A percentile compares a stretch with the other conserved stretches of the same genome.
Evolutionary conservation across 2,113 vertebrate genomes (phyloP).

Genomic region (Cheilinus undulatus): DNA sequence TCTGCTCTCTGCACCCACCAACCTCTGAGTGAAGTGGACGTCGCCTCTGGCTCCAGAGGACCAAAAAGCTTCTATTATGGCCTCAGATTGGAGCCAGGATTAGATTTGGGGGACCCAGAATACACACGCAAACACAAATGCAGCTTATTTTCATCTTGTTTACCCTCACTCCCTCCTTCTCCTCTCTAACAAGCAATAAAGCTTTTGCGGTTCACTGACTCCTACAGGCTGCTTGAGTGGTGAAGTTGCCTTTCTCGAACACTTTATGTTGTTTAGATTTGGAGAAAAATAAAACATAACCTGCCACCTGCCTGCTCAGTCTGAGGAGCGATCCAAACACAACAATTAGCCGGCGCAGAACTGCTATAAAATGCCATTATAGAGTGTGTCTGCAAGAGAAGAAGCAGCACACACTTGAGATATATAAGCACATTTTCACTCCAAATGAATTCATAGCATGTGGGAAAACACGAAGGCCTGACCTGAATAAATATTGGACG

Average conservation of each 20-base stretch:
- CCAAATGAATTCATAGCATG: constrained; percentile 60
- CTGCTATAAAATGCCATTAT: constrained; percentile 55
- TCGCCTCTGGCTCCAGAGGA: constrained; percentile 59
- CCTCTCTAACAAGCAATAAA: constrained; percentile 61
- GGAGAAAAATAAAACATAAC: constrained; percentile 69
- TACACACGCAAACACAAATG: constrained; percentile 26
- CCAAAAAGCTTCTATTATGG: constrained; percentile 47
- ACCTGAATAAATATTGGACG: constrained; percentile 69
- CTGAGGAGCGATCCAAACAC: constrained; percentile 52
- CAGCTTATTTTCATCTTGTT: constrained; percentile 39
- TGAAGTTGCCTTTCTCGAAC: constrained; percentile 65
- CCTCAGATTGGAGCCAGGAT: constrained; percentile 34
- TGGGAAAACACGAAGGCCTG: constrained; percentile 58
- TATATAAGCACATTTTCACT: constrained; percentile 60
- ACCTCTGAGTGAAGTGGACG: constrained; percentile 57
- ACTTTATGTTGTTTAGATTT: constrained; percentile 69
- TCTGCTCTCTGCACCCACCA: constrained; percentile 54
- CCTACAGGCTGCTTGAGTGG: constrained; percentile 41
- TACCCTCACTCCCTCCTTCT: constrained; percentile 35
- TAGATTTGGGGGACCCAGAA: constrained; percentile 28
- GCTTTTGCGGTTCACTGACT: constrained; percentile 59
- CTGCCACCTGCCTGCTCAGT: constrained; percentile 53
- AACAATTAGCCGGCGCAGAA: constrained; percentile 62
- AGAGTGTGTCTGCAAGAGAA: constrained; percentile 30
- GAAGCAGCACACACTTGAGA: constrained; percentile 48